These are phyloP conservation scores for Eurypyga helias DNA, from an alignment of 2,113 vertebrate genomes.

Conservation along the genomic window DNA sequence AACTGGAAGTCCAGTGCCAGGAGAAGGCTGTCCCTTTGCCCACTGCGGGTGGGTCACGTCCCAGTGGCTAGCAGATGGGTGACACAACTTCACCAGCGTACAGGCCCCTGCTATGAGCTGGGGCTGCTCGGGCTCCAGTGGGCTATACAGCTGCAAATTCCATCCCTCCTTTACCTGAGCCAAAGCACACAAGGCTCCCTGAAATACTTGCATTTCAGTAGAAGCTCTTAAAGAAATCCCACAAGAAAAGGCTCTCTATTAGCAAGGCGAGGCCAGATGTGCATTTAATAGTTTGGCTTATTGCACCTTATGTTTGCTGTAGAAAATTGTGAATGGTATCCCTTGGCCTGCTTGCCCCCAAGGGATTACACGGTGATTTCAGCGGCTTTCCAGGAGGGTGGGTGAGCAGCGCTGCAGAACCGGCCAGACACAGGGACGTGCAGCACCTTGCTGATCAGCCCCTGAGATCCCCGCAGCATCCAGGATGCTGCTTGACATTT, in stretches of 20 bases:
- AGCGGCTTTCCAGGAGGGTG: neutral
- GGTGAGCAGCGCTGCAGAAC: neutral
- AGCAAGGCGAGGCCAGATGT: neutral
- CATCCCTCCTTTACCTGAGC: neutral
- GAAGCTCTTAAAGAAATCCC: neutral
- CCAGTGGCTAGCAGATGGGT: rapidly evolving
- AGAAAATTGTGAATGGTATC: neutral
- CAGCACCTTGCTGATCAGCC: neutral
- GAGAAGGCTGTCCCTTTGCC: neutral
- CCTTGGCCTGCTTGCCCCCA: neutral
- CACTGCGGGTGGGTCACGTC: neutral
- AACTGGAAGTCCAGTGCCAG: neutral
- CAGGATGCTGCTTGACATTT: neutral
- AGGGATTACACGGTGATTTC: rapidly evolving
- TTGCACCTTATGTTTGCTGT: neutral
- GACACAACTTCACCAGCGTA: neutral
- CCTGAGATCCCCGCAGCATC: neutral
- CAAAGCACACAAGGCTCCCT: neutral
- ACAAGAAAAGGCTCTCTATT: neutral
- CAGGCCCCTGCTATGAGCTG: neutral
- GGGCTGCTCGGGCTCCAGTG: neutral
- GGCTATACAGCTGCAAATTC: neutral
- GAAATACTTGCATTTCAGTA: neutral
- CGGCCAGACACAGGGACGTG: neutral
- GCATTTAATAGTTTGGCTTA: neutral